These are phyloP conservation scores for Nasonia oneida DNA, from an alignment of 2,888 invertebrate species.

Conservation along the genomic window DNA sequence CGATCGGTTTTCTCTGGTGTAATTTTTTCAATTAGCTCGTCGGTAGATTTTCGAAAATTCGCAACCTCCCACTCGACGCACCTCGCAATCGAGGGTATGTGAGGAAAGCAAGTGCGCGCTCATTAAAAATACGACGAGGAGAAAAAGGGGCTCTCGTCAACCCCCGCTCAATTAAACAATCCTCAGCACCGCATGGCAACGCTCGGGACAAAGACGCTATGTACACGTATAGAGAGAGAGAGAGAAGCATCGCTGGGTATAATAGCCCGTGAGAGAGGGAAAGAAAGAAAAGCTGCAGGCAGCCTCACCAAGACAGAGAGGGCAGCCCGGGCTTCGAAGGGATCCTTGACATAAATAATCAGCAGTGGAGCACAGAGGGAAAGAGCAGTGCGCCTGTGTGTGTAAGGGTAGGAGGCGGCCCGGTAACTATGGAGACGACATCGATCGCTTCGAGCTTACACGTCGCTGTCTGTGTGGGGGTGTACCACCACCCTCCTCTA, in stretches of 20 bases:
- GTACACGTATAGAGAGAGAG: neutral
- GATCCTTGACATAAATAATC: slow-evolving; percentile 78
- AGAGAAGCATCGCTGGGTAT: neutral
- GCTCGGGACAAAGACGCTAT: slow-evolving; percentile 2
- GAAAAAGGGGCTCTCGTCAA: neutral
- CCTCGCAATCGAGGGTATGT: no score
- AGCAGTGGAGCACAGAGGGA: slow-evolving; percentile 72
- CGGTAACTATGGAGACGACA: slow-evolving; percentile 66
- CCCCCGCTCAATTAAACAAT: neutral
- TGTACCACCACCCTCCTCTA: neutral
- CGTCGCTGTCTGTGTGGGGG: slow-evolving; percentile 11
- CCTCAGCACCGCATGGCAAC: neutral
- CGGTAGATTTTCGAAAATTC: neutral
- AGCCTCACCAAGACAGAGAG: neutral
- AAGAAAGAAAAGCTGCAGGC: slow-evolving; percentile 6
- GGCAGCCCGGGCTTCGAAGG: slow-evolving; percentile 61
- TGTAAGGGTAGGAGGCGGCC: slow-evolving; percentile 22
- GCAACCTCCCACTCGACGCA: neutral
- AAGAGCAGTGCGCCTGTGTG: neutral
- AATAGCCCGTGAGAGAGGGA: neutral
- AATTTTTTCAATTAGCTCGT: neutral
- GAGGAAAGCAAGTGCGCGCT: neutral
- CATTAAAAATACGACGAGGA: neutral
- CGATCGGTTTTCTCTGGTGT: neutral
- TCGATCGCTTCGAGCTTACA: slow-evolving; percentile 65